Evolutionary conservation across 2,888 invertebrate genomes (phyloP).

Genomic region (Nomada hirtipes): DNA sequence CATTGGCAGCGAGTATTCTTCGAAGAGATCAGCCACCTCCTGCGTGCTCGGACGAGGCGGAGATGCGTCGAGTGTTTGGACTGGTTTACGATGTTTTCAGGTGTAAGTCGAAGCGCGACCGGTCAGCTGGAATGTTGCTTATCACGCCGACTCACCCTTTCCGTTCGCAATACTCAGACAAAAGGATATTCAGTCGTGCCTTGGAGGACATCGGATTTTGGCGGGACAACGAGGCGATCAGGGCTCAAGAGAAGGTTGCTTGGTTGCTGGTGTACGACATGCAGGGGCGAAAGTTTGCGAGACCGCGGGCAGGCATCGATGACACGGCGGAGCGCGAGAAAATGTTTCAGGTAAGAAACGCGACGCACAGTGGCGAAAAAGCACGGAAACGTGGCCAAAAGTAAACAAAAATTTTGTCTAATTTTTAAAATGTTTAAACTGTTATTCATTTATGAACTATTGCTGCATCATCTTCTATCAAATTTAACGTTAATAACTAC

Average conservation of each 20-base stretch:
- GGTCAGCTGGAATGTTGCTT: neutral
- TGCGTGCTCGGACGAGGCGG: conserved; percentile 87
- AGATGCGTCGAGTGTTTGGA: conserved; percentile 90
- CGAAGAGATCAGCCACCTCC: conserved; percentile 51
- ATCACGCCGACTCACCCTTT: neutral
- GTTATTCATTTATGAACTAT: too few species aligned
- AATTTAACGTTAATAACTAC: too few species aligned
- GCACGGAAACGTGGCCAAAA: too few species aligned
- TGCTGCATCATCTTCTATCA: too few species aligned
- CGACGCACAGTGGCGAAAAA: neutral
- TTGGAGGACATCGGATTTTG: conserved; percentile 88
- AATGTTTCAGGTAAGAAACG: conserved; percentile 64
- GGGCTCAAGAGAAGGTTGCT: conserved; percentile 84
- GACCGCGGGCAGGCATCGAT: conserved; percentile 63
- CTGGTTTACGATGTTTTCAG: conserved; percentile 91
- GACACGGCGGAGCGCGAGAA: conserved; percentile 67
- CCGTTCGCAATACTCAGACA: conserved; percentile 86
- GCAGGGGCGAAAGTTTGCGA: conserved; percentile 87
- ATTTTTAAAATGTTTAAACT: too few species aligned
- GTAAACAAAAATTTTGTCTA: too few species aligned
- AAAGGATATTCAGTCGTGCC: conserved; percentile 88
- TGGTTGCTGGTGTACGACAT: conserved; percentile 90
- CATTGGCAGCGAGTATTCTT: conserved; percentile 77
- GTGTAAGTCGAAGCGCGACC: conserved; percentile 86
- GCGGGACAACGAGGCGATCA: conserved; percentile 84